Evolutionary conservation across 2,797 vertebrate genomes (phyloP).

Genomic region (Chaunax sp.): DNA sequence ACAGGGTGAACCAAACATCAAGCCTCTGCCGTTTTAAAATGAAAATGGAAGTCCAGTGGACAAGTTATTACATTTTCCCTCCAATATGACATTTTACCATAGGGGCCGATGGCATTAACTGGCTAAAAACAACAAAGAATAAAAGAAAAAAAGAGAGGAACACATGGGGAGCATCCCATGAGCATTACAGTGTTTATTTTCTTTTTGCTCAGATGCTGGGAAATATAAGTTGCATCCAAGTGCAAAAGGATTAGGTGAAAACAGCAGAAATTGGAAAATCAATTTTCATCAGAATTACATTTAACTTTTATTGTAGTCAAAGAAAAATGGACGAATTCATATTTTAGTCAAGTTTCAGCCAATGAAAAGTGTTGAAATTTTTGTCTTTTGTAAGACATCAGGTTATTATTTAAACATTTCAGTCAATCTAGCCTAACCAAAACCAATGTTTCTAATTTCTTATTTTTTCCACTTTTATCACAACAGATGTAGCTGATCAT

Average conservation of each 20-base stretch:
- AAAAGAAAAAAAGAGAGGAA: constrained; percentile 12
- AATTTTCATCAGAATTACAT: no score
- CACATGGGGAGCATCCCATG: background rate
- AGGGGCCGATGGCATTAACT: constrained; percentile 7
- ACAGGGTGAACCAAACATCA: constrained; percentile 3
- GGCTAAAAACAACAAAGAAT: constrained; percentile 23
- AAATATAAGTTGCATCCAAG: background rate
- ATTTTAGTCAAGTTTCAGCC: no score
- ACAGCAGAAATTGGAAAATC: background rate
- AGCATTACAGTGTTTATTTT: background rate
- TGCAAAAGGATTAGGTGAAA: background rate
- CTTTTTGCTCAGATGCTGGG: background rate
- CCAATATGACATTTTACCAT: constrained; percentile 10
- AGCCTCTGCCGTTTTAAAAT: constrained; percentile 21
- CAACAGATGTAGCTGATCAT: no score
- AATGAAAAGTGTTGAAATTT: no score
- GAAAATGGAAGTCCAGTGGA: constrained; percentile 21
- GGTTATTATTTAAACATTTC: no score
- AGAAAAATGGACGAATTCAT: no score
- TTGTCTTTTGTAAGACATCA: no score
- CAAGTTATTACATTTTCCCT: constrained; percentile 23
- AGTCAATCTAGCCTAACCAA: no score
- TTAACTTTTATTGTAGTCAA: no score
- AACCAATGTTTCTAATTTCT: no score
- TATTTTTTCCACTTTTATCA: no score